phyloP scores from a whole-genome alignment of 1,140 invertebrate species.

The Drosophila nannoptera region DNA sequence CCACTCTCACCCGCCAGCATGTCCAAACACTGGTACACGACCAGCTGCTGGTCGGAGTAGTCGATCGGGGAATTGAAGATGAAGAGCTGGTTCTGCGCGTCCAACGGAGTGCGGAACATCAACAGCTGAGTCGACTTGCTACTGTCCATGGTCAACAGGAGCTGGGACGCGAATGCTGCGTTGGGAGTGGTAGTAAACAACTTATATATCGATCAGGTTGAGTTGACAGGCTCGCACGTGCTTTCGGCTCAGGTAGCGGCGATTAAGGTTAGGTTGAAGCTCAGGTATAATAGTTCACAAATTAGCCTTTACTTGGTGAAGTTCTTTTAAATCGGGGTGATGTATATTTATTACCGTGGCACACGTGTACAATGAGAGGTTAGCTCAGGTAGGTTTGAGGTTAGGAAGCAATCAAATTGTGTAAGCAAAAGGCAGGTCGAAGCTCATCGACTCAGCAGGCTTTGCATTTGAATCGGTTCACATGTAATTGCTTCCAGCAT shows the following conservation, averaged over 20 bases:
- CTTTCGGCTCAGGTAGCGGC: background rate
- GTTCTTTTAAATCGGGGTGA: background rate
- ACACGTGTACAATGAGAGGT: too few species aligned
- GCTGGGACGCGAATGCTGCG: conserved; percentile 26
- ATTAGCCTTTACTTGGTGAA: background rate
- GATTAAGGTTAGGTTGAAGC: background rate
- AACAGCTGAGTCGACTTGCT: conserved; percentile 20
- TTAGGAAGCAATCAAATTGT: too few species aligned
- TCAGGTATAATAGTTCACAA: background rate
- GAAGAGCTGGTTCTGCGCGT: conserved; percentile 40
- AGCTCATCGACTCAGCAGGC: conserved; percentile 13
- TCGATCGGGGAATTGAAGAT: conserved; percentile 60
- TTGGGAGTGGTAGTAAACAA: too few species aligned
- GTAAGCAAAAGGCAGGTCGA: too few species aligned
- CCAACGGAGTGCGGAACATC: conserved; percentile 44
- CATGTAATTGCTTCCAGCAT: background rate
- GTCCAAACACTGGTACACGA: conserved; percentile 45
- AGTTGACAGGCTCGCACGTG: background rate
- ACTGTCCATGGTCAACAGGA: conserved; percentile 37
- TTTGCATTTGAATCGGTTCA: background rate
- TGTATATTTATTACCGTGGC: too few species aligned
- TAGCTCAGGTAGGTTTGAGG: too few species aligned
- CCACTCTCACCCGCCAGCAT: conserved; percentile 20
- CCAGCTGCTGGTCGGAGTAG: conserved; percentile 48
- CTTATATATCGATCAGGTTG: conserved; percentile 1